Percentiles rank a stretch among this genome's conserved stretches.
Evolutionary conservation across 1,140 invertebrate genomes (phyloP).

Genomic region (Zaprionus ornatus): DNA sequence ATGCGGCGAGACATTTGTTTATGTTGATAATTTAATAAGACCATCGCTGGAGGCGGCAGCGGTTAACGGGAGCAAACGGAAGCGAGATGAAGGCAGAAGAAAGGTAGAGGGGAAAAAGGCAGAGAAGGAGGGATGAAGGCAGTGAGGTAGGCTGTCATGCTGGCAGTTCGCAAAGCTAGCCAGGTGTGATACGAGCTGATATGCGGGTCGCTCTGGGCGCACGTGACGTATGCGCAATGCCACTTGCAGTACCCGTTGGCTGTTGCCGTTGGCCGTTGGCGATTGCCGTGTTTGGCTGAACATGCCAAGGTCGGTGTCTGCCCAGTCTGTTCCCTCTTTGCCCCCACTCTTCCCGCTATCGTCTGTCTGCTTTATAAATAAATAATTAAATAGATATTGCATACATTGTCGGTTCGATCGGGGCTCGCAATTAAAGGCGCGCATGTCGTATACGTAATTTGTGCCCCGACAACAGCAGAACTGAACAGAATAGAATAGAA

Average conservation of each 20-base stretch:
- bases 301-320: constrained; percentile 50
- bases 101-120: neutral
- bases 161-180: neutral
- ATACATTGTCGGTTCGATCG: constrained; percentile 57
- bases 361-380: constrained; percentile 77
- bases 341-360: neutral
- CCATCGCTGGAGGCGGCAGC: constrained; percentile 43
- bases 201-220: constrained; percentile 19
- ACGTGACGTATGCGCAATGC: constrained; percentile 64
- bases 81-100: neutral
- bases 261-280: neutral
- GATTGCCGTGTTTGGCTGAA: neutral
- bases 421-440: constrained; percentile 59
- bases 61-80: neutral
- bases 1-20: constrained; percentile 69
- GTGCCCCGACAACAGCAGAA: neutral
- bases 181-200: constrained; percentile 7
- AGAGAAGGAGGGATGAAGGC: neutral
- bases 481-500: neutral
- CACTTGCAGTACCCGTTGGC: constrained; percentile 28
- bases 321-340: neutral
- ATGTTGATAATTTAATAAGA: constrained; percentile 81
- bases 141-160: neutral
- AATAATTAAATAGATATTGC: constrained; percentile 73
- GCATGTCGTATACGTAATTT: constrained; percentile 77